Evolutionary conservation across 2,797 vertebrate species (phyloP), one percentile per base, ranked within the genome.

Genomic region (Zenarchopterus dispar): DNA sequence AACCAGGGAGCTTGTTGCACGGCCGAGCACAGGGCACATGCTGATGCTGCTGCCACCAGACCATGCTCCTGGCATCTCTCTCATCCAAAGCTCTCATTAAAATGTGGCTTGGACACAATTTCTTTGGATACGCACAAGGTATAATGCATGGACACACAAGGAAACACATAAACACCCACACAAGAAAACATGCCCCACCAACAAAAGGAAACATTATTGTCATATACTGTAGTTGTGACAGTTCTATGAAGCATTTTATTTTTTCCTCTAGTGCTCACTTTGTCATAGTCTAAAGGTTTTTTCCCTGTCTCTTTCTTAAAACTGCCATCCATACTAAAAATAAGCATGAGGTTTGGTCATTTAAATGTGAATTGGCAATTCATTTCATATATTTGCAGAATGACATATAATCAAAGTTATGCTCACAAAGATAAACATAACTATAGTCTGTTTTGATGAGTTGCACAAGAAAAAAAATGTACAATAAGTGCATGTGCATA

Each of bases 1-100:
- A 93, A 92, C 86, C 78, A 64, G 28, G 59, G 69, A 83, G 81
- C 68, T 70, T 75, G 83, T 79, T 84, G 83, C 81, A 58, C 62
- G 64, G 68, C 64, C 69, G 84, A 75, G 74, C 62, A 73, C 74
- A 81, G 75, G 80, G 84, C 75, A 68, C 70, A 77, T 78, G 73
- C 70, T 67, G 73, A 44, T 64, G 72, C 78, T 61, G 70, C 70
- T 77, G 79, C 66, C 77, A 81, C 78, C 66, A 60, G 66, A 73
- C 56, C 78, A 70, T 62, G 78, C 81, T 75, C 66, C 84, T 88
- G 85, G 79, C 78, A 84, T 82, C 48, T 43, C 58, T 62, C 59
- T 63, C 62, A 75, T 79, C 75, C 81, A 78, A 75, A 65, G 59
- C 68, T 76, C 67, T 80, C 80, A 90, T 89, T 80, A 86, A 76